A percentile compares a stretch with the other conserved stretches of the same genome.
Evolutionary conservation across 2,113 vertebrate genomes (phyloP).

Genomic region (Neogobius melanostomus): DNA sequence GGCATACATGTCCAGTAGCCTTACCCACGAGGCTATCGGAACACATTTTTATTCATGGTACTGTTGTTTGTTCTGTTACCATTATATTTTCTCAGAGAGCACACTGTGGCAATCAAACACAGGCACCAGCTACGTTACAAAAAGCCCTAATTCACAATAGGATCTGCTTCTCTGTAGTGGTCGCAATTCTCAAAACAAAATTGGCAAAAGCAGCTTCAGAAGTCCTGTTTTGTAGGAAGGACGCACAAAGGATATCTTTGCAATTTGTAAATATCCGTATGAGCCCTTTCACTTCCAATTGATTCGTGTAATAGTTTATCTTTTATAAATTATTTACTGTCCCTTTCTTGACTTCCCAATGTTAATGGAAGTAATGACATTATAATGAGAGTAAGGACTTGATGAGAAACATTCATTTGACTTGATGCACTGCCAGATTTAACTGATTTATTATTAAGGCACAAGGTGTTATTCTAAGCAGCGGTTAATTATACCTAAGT

Average conservation of each 20-base stretch:
- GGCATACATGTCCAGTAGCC: too few relatives aligned
- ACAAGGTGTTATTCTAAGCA: conserved; percentile 6
- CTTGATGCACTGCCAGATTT: conserved; percentile 27
- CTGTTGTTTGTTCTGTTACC: not conserved
- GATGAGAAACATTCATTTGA: conserved; percentile 32
- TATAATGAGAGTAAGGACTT: conserved; percentile 21
- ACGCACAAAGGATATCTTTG: conserved; percentile 24
- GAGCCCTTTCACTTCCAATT: conserved; percentile 21
- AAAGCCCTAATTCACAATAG: conserved; percentile 46
- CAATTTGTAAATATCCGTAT: conserved; percentile 25
- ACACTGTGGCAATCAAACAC: conserved; percentile 50
- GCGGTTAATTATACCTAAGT: conserved; percentile 8
- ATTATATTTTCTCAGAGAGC: not conserved
- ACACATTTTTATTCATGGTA: not conserved
- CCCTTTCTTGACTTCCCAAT: conserved; percentile 29
- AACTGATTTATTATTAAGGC: conserved; percentile 13
- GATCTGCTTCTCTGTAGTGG: conserved; percentile 26
- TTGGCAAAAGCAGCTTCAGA: conserved; percentile 15
- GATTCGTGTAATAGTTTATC: conserved; percentile 31
- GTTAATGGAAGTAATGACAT: conserved; percentile 34
- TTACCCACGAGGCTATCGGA: too few relatives aligned
- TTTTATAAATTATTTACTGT: conserved; percentile 24
- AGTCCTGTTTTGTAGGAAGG: conserved; percentile 30
- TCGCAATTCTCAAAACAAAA: conserved; percentile 17
- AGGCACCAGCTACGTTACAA: conserved; percentile 30